Base-by-base conservation (phyloP, 1,140 invertebrate species). In the Magallana ariakensis region DNA sequence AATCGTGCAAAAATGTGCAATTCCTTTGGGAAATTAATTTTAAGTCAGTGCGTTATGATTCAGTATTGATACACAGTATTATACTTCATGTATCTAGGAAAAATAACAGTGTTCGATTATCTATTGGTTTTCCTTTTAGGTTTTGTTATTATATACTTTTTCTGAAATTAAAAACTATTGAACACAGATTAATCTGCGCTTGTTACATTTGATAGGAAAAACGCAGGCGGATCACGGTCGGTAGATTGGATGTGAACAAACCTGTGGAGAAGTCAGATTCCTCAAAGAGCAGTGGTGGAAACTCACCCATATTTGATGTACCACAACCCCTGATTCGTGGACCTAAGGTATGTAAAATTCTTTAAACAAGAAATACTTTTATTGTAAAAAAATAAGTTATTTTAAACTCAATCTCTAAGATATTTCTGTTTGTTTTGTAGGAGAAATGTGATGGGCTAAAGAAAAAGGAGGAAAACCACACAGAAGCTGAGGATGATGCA, bases 281-380 rank as follows among this genome's bases (percentile, higher is more conserved):
- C 15, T 11, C 80, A 5, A 82, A 82, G 19, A 19, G 1, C 54
- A 82, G 80, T 56, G 46, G 80, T 82, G 80, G 80, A 82, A 82
- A 82, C 46, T 82, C 80, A n/a, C 80, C 80, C 80, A 82, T 82
- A 82, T 82, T 82, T 55, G 80, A 56, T 9, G 80, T 54, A 5
- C n/a, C 13, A n/a, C 46, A 16, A n/a, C 46, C 53, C 13, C 80
- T 82, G 5, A 54, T 19, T 26, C 4, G 54, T 55, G 80, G 80
- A 56, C n/a, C 80, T n/a, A 53, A 82, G 80, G 46, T 82, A 82
- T 56, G 9, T 19, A 4, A 26, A 46, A 46, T 46, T 2, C 3
- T 46, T 46, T 46, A 3, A 46, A 46, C 33, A 46, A 46, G 33
- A 46, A 4, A 5, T 46, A 46, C 5, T 46, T 46, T 4, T 4